Percentiles rank a stretch among this genome's conserved stretches.
phyloP scores from a whole-genome alignment of 1,140 invertebrate genomes.

The Heliconius congener region DNA sequence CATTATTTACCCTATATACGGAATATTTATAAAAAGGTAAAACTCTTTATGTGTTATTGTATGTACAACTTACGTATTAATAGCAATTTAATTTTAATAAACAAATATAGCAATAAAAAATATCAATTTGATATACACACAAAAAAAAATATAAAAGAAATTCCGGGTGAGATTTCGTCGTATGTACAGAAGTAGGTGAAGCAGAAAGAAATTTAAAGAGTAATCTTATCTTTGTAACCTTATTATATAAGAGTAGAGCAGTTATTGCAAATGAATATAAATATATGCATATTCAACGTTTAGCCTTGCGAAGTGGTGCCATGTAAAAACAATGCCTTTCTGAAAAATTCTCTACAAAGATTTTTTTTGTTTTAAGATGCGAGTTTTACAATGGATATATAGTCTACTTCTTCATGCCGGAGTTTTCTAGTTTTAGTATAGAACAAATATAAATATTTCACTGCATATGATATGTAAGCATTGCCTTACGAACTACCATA shows the following conservation, averaged over 20 bases:
- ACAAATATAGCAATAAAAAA: too few species aligned
- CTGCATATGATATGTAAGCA: not conserved
- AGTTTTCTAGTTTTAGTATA: constrained; percentile 22
- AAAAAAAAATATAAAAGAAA: too few species aligned
- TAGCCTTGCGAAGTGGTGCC: constrained; percentile 32
- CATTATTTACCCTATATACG: too few species aligned
- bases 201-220: not conserved
- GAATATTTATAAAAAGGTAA: too few species aligned
- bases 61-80: too few species aligned
- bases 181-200: too few species aligned
- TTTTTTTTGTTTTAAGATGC: constrained; percentile 33
- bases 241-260: not conserved
- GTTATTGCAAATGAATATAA: not conserved
- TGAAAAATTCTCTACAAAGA: constrained; percentile 23
- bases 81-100: too few species aligned
- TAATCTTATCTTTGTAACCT: not conserved
- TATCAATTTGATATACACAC: too few species aligned
- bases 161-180: too few species aligned
- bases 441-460: not conserved
- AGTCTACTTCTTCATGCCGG: constrained; percentile 29
- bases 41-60: too few species aligned
- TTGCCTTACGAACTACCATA: too few species aligned
- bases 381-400: constrained; percentile 32
- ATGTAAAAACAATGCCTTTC: constrained; percentile 33
- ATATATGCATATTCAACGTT: constrained; percentile 20